phyloP scores from a whole-genome alignment of 1,140 invertebrate species.

The Melipona quadrifasciata region DNA sequence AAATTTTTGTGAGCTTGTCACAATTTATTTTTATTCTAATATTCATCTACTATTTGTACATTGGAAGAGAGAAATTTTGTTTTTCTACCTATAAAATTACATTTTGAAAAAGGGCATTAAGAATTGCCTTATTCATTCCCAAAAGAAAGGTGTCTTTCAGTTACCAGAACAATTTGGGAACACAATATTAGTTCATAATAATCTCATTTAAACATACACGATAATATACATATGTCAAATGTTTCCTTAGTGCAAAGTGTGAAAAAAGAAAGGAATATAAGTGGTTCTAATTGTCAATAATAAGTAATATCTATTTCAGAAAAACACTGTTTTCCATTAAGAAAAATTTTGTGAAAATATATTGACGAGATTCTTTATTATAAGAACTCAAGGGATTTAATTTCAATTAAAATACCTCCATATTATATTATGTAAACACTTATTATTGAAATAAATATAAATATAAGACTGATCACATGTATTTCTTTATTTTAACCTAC shows the following conservation, averaged over 20 bases:
- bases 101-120: conserved; percentile 54
- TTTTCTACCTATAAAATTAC: conserved; percentile 16
- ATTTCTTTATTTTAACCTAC: conserved; percentile 29
- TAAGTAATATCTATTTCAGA: conserved; percentile 52
- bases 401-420: conserved; percentile 79
- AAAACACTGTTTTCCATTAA: conserved; percentile 50
- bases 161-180: conserved; percentile 61
- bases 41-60: conserved; percentile 14
- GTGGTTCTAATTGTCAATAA: conserved; percentile 56
- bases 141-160: conserved; percentile 57
- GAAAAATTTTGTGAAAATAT: conserved; percentile 41
- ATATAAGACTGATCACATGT: conserved; percentile 76
- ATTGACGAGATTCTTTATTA: conserved; percentile 59
- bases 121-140: conserved; percentile 59
- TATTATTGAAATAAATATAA: conserved; percentile 80
- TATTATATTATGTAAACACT: conserved; percentile 78
- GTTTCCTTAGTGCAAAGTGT: conserved; percentile 47
- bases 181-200: conserved; percentile 49
- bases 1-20: conserved; percentile 26
- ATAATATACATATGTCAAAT: conserved; percentile 41
- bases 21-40: conserved; percentile 26
- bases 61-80: conserved; percentile 9
- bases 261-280: conserved; percentile 55
- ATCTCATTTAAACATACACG: too few species aligned
- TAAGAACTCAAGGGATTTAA: conserved; percentile 71